Percentiles rank a stretch among this genome's conserved stretches.
phyloP scores from a whole-genome alignment of 2,113 vertebrate species.

The Chloroceryle aenea region DNA sequence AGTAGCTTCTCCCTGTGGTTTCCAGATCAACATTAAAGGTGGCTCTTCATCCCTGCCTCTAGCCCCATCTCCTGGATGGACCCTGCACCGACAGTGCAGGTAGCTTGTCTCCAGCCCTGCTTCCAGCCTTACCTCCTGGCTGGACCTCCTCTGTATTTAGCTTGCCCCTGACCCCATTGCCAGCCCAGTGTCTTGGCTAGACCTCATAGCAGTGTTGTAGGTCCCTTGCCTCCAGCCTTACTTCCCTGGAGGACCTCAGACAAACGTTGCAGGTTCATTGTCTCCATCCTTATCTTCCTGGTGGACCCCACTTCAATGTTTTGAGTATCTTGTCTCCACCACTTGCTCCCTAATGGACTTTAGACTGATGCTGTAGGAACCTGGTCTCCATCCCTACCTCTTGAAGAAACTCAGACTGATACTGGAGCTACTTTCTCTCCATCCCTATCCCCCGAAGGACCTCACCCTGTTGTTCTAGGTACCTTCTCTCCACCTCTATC shows the following conservation, averaged over 20 bases:
- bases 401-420: too few species aligned
- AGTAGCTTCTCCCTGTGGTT: background rate
- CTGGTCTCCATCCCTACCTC: background rate
- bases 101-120: background rate
- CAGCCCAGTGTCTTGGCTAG: background rate
- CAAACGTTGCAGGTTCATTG: too few species aligned
- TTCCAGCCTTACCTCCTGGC: background rate
- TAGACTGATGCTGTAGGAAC: background rate
- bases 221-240: background rate
- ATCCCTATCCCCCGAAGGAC: background rate
- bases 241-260: background rate
- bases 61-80: background rate
- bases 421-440: background rate
- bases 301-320: too few species aligned
- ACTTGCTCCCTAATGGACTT: too few species aligned
- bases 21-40: background rate
- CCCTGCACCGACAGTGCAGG: background rate
- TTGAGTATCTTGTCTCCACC: background rate
- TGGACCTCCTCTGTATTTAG: background rate
- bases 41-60: background rate
- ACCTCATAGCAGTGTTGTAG: background rate
- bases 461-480: fast-evolving
- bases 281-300: background rate
- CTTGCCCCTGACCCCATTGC: background rate
- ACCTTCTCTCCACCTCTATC: background rate